phyloP scores from a whole-genome alignment of 2,797 vertebrate species.

The Botia almorhae region DNA sequence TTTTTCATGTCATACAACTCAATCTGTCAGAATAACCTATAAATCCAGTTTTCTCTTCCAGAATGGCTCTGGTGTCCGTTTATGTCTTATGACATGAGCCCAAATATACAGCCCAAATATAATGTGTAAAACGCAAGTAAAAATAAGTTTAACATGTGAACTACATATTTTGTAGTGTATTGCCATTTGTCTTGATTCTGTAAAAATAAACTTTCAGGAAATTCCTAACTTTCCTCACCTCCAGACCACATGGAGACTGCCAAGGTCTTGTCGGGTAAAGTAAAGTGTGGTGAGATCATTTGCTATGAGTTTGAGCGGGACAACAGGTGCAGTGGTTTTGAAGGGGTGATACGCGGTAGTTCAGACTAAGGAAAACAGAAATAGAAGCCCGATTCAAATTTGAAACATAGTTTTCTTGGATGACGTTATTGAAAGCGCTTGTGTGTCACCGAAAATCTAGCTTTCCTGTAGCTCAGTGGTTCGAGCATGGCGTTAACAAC shows the following conservation, averaged over 20 bases:
- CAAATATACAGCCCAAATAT: not conserved
- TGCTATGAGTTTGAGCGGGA: not conserved
- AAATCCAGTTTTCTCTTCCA: conserved; percentile 18
- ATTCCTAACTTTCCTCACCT: conserved; percentile 29
- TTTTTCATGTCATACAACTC: conserved; percentile 7
- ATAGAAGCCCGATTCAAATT: not conserved
- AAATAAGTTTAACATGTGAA: conserved; percentile 12
- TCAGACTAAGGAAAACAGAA: not conserved
- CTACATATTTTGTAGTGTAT: not conserved
- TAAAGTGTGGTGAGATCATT: conserved; percentile 39
- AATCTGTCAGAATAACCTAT: conserved; percentile 8
- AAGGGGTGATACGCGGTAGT: not conserved
- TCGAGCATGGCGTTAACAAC: too few species aligned
- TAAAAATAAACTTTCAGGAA: not conserved
- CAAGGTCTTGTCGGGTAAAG: conserved; percentile 44
- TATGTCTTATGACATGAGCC: not conserved
- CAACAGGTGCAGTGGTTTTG: conserved; percentile 26
- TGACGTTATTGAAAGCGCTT: not conserved
- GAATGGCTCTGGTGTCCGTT: not conserved
- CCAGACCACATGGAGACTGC: conserved; percentile 10
- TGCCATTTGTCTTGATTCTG: not conserved
- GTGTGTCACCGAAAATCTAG: not conserved
- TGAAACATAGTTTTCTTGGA: not conserved
- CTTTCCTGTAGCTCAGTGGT: too few species aligned
- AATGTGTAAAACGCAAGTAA: conserved; percentile 9